Evolutionary conservation across 2,797 vertebrate species (phyloP).

Genomic region (Rhabdomys pumilio): DNA sequence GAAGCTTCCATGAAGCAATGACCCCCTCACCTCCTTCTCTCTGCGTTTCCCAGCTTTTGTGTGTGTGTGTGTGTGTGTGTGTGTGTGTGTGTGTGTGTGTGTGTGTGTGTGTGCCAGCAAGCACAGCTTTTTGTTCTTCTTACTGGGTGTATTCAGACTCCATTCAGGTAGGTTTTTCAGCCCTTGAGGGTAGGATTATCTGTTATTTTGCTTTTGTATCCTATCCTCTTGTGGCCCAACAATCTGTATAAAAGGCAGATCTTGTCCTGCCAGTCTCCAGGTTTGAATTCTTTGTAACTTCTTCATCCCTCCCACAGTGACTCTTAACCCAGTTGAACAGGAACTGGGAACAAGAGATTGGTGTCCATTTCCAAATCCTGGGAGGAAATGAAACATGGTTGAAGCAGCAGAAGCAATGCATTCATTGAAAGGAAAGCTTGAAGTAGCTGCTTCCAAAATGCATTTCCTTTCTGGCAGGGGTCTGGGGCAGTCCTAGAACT

Average conservation of each 20-base stretch:
- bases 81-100: background rate
- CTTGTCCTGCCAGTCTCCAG: background rate
- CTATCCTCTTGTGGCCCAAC: background rate
- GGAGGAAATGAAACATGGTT: background rate
- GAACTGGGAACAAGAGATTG: background rate
- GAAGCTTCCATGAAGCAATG: background rate
- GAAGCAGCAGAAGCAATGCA: background rate
- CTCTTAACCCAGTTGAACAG: background rate
- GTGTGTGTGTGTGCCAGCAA: background rate
- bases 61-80: too few relatives aligned
- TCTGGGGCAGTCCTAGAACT: background rate
- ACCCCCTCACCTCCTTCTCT: background rate
- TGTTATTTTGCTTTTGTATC: slow-evolving; percentile 47
- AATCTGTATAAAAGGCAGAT: slow-evolving; percentile 30
- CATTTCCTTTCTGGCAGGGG: background rate
- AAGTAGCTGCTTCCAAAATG: background rate
- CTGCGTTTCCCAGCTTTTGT: background rate
- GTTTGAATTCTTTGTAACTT: slow-evolving; percentile 19
- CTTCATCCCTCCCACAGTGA: background rate
- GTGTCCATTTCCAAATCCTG: background rate
- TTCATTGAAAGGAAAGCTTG: slow-evolving; percentile 28
- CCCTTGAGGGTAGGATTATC: background rate
- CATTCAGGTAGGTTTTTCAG: background rate
- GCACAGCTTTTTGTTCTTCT: background rate
- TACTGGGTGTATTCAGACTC: background rate